Evolutionary conservation across 2,113 vertebrate species (phyloP), one percentile per base, ranked within the genome.

Genomic region (Thomomys bottae): DNA sequence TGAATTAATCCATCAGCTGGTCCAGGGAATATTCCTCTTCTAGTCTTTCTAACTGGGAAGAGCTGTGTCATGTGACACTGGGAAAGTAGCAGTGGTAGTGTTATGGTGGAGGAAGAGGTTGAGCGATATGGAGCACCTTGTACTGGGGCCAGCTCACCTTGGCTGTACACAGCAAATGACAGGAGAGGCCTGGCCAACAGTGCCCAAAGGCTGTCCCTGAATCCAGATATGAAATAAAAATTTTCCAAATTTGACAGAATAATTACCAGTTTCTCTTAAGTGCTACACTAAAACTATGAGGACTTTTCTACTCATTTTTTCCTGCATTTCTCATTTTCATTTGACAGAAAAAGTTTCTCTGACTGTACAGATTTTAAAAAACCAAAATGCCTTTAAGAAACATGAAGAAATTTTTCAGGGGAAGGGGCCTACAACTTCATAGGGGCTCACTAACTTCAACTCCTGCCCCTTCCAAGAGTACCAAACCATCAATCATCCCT

Each of bases 281-380:
- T 76, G 34, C 36, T 77, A 85, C 17, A 82, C 34, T 67, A 5
- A 76, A 84, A 77, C 20, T 6, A 61, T 34, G 8, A 8, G 12
- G 28, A n/a, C 78, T 91, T 81, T 87, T 77, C 54, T 87, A 28
- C 21, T 76, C 23, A 57, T 59, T 54, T n/a, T 28, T 80, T 66
- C 81, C 70, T 96, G 96, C 94, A 93, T 97, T 97, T 97, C 95
- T 88, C 93, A 93, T 95, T 97, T 97, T 97, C 97, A 97, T 97
- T 97, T 93, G 96, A 97, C 97, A 97, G 97, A 97, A 97, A 97
- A 97, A 97, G 96, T 97, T 95, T 96, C 97, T 97, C 96, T 97
- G 95, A 94, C 97, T 97, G 97, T 97, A 97, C 97, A 97, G 97
- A 97, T 97, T 96, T 97, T 89, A 96, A 97, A 97, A 97, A 97